phyloP scores from a whole-genome alignment of 35 echinoderm and acorn worm species.

The Apostichopus californicus region DNA sequence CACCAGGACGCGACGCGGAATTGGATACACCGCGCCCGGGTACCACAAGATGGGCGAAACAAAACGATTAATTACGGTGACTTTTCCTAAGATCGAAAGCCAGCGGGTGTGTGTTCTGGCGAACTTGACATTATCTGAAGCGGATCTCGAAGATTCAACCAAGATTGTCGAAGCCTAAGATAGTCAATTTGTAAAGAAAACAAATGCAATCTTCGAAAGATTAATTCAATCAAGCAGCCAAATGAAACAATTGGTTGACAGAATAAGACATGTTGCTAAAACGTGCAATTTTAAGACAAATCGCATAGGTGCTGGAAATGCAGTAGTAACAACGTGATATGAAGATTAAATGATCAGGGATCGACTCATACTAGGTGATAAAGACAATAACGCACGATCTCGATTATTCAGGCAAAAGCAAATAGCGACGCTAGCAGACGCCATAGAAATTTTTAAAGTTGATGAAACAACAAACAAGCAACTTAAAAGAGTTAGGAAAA shows the following conservation, averaged over 20 bases:
- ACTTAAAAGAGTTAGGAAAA: conserved; percentile 19
- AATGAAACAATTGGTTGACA: conserved; percentile 34
- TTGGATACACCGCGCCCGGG: too few species aligned
- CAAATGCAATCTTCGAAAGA: conserved; percentile 22
- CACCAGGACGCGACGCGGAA: too few species aligned
- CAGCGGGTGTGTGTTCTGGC: too few species aligned
- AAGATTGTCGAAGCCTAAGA: conserved; percentile 17
- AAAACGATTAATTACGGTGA: too few species aligned
- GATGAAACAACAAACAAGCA: conserved; percentile 39
- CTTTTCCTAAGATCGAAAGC: too few species aligned
- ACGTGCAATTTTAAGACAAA: conserved; percentile 34
- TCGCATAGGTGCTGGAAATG: not conserved
- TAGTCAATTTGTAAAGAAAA: conserved; percentile 10
- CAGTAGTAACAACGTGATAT: not conserved
- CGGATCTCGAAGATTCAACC: conserved; percentile 19
- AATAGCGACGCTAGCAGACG: conserved; percentile 24
- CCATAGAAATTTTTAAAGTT: conserved; percentile 44
- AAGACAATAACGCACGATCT: conserved; percentile 15
- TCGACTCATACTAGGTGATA: conserved; percentile 5
- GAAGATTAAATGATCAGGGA: conserved; percentile 27
- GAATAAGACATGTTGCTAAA: conserved; percentile 7
- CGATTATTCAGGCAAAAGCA: conserved; percentile 24
- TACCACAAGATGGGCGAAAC: too few species aligned
- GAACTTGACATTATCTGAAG: not conserved
- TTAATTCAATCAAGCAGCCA: conserved; percentile 8